Percentiles rank a stretch among this genome's conserved stretches.
Conservation (phyloP, 2,113 vertebrate species). For the Neodontobutis hainanensis region DNA sequence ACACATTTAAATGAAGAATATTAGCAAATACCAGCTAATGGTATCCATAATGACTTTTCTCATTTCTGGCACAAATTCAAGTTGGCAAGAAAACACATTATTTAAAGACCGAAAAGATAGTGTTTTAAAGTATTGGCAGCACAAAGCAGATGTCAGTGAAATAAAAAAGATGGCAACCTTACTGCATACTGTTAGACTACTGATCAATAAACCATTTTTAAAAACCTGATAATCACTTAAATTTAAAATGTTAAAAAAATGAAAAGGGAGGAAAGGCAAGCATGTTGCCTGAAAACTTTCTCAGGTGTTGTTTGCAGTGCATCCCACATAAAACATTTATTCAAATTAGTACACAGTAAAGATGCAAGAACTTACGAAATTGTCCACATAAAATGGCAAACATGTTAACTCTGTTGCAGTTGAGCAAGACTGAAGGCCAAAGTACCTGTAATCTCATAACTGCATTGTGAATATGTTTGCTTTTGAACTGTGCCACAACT, state of each 20-base stretch:
- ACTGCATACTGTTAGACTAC: conserved; percentile 32
- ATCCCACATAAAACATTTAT: conserved; percentile 60
- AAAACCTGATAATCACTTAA: conserved; percentile 26
- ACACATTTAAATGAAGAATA: conserved; percentile 49
- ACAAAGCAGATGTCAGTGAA: conserved; percentile 29
- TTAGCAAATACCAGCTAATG: conserved; percentile 33
- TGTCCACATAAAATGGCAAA: conserved; percentile 56
- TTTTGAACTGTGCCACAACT: conserved; percentile 69
- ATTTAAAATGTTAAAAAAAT: conserved; percentile 33
- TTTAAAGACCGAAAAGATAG: conserved; percentile 22
- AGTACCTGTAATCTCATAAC: conserved; percentile 33
- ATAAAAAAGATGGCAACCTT: conserved; percentile 37
- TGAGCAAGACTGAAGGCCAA: conserved; percentile 32
- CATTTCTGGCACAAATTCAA: conserved; percentile 30
- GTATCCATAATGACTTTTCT: conserved; percentile 26
- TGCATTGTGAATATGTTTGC: conserved; percentile 62
- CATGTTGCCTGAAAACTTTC: conserved; percentile 31
- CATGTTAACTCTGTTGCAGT: conserved; percentile 48
- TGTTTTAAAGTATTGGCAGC: conserved; percentile 35
- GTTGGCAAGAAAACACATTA: conserved; percentile 17
- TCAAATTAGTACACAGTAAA: conserved; percentile 66
- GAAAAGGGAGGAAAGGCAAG: conserved; percentile 35
- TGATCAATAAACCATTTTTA: conserved; percentile 24
- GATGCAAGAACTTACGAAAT: conserved; percentile 71
- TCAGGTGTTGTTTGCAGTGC: conserved; percentile 60